A percentile compares a stretch with the other conserved stretches of the same genome.
These are phyloP conservation scores for Ypsolopha sequella DNA, from an alignment of 2,888 invertebrate genomes.

Conservation along the genomic window DNA sequence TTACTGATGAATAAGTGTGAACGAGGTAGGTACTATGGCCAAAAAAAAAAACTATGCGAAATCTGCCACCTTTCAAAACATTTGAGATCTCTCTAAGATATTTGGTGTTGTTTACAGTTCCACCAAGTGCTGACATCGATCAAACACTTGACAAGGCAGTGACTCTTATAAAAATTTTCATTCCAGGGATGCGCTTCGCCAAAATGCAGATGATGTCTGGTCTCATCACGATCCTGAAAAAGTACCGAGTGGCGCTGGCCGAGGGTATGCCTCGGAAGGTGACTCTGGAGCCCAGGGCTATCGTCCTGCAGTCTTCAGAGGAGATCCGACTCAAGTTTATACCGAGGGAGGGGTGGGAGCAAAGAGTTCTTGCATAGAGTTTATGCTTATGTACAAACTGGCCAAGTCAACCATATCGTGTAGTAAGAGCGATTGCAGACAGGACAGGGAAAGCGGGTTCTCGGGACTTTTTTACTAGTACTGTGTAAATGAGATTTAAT, in stretches of 20 bases:
- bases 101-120: background rate
- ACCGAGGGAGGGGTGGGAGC: background rate
- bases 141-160: background rate
- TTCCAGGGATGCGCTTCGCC: slow-evolving; percentile 35
- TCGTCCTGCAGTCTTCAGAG: slow-evolving; percentile 13
- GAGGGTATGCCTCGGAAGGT: slow-evolving; percentile 19
- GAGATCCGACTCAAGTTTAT: slow-evolving; percentile 13
- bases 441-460: too few species aligned
- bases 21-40: too few species aligned
- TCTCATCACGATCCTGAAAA: slow-evolving; percentile 29
- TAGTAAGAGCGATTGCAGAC: too few species aligned
- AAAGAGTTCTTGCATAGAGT: background rate
- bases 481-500: too few species aligned
- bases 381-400: background rate
- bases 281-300: slow-evolving; percentile 13
- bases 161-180: slow-evolving; percentile 2
- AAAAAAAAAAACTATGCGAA: background rate
- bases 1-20: too few species aligned
- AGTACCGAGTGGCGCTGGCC: slow-evolving; percentile 25
- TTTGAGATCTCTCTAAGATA: background rate
- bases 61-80: background rate
- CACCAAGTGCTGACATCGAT: background rate
- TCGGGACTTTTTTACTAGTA: too few species aligned
- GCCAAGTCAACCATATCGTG: too few species aligned
- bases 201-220: slow-evolving; percentile 37